These are phyloP conservation scores for Onychomys torridus DNA, from an alignment of 2,797 vertebrate species.

Conservation along the genomic window DNA sequence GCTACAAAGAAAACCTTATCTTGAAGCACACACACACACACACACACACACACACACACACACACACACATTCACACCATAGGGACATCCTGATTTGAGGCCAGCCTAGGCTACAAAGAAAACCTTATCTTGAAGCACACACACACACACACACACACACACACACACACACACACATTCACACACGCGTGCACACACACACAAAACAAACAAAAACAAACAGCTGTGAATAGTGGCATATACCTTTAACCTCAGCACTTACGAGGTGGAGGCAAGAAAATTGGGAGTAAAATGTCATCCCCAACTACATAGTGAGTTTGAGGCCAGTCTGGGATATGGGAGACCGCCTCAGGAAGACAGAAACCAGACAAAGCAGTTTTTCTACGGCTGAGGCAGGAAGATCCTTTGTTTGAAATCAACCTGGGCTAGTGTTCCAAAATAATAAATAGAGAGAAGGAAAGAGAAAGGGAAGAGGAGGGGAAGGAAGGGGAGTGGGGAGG, in stretches of 20 bases:
- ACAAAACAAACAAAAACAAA: too few relatives aligned
- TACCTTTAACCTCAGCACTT: neutral
- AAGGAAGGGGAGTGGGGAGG: too few relatives aligned
- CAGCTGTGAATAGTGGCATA: neutral
- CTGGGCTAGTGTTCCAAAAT: neutral
- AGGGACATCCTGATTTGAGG: too few relatives aligned
- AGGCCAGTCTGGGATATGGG: neutral
- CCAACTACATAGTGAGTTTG: neutral
- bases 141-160: too few relatives aligned
- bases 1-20: too few relatives aligned
- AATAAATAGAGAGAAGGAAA: neutral
- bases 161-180: too few relatives aligned
- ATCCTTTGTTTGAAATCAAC: neutral
- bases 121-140: neutral
- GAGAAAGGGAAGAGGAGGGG: neutral
- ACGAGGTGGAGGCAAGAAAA: neutral
- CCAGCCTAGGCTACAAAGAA: neutral
- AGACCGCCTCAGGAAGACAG: neutral
- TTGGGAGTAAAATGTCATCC: neutral
- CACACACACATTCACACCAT: too few relatives aligned
- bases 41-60: too few relatives aligned
- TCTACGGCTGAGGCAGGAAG: neutral
- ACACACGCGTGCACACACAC: too few relatives aligned
- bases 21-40: too few relatives aligned
- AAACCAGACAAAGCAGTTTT: too few relatives aligned